Base-by-base conservation (phyloP, 64 coral and sea anemone species). In the Montipora efflorescens region DNA sequence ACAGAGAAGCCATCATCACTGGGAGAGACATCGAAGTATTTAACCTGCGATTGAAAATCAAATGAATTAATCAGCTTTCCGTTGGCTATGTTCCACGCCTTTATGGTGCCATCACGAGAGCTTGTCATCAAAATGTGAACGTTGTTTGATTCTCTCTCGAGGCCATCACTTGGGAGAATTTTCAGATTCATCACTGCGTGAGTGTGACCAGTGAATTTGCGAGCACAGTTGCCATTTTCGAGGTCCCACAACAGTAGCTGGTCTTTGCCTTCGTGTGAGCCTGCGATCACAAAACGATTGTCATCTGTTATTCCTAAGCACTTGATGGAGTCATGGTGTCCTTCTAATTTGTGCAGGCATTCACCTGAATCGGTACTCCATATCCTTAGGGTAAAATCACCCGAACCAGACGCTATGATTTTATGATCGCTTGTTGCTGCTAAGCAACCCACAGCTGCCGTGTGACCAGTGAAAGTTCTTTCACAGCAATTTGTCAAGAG, bases 31-130 rank as follows among this genome's bases (percentile, higher is more conserved):
- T 88, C 92, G 46, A 97, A 97, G 57, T 94, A 87, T 21, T 94
- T 97, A 1, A 97, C 95, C 74, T 97, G 95, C 15, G 89, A 94
- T 36, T 97, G 95, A 20, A 97, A 97, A 89, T 97, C 95, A 19
- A 91, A 97, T 6, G 95, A 97, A 48, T 88, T 71, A 16, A 94
- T 44, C 76, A 97, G 46, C 47, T 94, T 58, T 48, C 83, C 90
- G 18, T 45, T 92, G 7, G 61, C n/a, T 18, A 87, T 92, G 79
- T 82, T 52, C 95, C 95, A 97, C 48, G 91, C 82, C 47, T 97
- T 97, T 25, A 94, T 89, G 5, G 95, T 97, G 14, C 95, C 92
- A 77, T 97, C 95, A 36, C 95, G 89, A 46, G 95, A 97, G 71
- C 95, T 97, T 64, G 95, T 90, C 8, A 94, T 23, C 25, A 97